Percentiles rank a stretch among this genome's conserved stretches.
These are phyloP conservation scores for Phortica variegata DNA, from an alignment of 1,140 invertebrate genomes.

Conservation along the genomic window DNA sequence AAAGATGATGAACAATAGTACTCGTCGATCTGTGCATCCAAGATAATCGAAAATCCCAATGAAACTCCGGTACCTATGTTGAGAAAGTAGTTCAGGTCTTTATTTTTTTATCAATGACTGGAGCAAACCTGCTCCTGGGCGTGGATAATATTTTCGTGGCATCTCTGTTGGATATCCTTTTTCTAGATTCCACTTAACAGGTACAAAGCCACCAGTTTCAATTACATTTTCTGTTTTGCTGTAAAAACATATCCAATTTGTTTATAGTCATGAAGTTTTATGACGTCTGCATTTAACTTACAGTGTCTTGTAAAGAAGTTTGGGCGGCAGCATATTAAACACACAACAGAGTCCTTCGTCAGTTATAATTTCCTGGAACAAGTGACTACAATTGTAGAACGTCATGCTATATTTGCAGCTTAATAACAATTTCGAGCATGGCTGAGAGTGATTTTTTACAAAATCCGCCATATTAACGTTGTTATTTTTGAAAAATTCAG, in stretches of 20 bases:
- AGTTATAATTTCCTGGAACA: conserved; percentile 73
- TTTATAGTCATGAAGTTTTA: no score
- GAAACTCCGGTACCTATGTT: conserved; percentile 64
- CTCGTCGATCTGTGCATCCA: conserved; percentile 69
- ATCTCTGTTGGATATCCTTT: conserved; percentile 63
- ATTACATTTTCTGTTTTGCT: conserved; percentile 25
- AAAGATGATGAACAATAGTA: conserved; percentile 78
- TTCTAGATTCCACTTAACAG: conserved; percentile 74
- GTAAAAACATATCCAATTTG: not conserved
- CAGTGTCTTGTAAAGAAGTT: conserved; percentile 65
- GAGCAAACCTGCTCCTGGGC: conserved; percentile 58
- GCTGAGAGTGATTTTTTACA: conserved; percentile 59
- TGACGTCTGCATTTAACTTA: conserved; percentile 9
- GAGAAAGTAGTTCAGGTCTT: not conserved
- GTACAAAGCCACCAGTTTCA: conserved; percentile 2
- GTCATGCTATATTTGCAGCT: conserved; percentile 66
- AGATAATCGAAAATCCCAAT: conserved; percentile 68
- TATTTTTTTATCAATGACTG: conserved; percentile 3
- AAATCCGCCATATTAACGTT: conserved; percentile 30
- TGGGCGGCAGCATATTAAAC: conserved; percentile 71
- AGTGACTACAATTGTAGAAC: conserved; percentile 63
- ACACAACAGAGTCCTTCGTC: conserved; percentile 82
- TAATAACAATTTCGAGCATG: conserved; percentile 69
- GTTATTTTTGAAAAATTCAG: conserved; percentile 24
- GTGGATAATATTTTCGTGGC: conserved; percentile 63